Evolutionary conservation across 2,797 vertebrate species (phyloP), one percentile per base, ranked within the genome.

Genomic region (Lagodon rhomboides): DNA sequence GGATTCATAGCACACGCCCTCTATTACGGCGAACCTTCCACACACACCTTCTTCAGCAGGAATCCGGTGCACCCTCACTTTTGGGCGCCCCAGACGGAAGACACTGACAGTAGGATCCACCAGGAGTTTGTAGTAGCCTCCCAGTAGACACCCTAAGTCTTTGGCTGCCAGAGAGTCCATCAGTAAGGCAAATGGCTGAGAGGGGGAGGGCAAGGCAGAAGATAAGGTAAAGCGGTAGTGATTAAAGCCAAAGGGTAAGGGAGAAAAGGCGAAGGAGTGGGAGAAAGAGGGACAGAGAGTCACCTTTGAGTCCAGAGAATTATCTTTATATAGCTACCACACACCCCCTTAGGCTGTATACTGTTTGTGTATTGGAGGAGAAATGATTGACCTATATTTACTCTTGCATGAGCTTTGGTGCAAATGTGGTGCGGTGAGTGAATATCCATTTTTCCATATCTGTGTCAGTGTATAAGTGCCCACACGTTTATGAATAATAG

Each of bases 81-180:
- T 95, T 73, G 93, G 93, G 94, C 95, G 83, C 92, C 96, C 95
- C 97, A 97, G 97, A 82, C 95, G 95, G 93, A 98, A 98, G 92
- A 99, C 94, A 86, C 96, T 95, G 90, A 90, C 86, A 62, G 88
- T 94, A 18, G 96, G 95, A 87, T 98, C 96, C 51, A 98, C 97
- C 46, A 97, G 93, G 80, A 99, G 94, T 90, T 95, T 96, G 94
- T 97, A 98, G 94, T 99, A 99, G 70, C 98, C 98, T 79, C 86
- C 93, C 69, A 99, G 95, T 84, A 99, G 95, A 93, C 98, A 99
- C 70, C 96, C 95, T 77, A 99, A 95, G 88, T 99, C 98, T 96
- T 99, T 99, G 49, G 98, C 98, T 83, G 96, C 96, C 91, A 96
- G 95, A 63, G 97, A 96, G 87, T 99, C 98, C 95, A 99, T 96